phyloP scores from a whole-genome alignment of 2,797 vertebrate species.

The Anguilla marmorata region DNA sequence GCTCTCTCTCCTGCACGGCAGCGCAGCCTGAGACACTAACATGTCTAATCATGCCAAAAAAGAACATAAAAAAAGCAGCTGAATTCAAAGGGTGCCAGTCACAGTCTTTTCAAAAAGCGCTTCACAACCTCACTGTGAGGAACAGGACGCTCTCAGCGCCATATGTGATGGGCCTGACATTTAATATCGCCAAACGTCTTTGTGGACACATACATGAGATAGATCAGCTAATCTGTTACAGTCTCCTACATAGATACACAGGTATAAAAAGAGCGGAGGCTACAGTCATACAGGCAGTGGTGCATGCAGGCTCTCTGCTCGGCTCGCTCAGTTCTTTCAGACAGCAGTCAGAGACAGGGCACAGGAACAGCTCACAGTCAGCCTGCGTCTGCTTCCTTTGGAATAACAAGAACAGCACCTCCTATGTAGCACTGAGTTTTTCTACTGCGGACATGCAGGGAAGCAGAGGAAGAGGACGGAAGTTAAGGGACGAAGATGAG shows the following conservation, averaged over 20 bases:
- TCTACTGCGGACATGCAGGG: slow-evolving; percentile 44
- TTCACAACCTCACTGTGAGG: slow-evolving; percentile 21
- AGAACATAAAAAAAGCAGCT: slow-evolving; percentile 7
- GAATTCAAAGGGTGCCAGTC: neutral
- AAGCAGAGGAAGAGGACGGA: slow-evolving; percentile 46
- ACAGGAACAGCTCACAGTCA: slow-evolving; percentile 41
- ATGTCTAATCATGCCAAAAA: slow-evolving; percentile 1
- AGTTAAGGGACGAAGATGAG: slow-evolving; percentile 13
- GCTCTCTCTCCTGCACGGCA: slow-evolving; percentile 39
- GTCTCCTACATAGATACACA: neutral
- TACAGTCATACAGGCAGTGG: neutral
- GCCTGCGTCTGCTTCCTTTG: slow-evolving; percentile 42
- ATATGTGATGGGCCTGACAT: neutral
- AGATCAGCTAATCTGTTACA: neutral
- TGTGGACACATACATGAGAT: neutral
- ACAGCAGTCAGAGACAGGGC: neutral
- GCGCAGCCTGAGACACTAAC: neutral
- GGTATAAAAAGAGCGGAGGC: neutral
- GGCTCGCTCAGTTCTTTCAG: neutral
- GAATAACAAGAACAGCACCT: slow-evolving; percentile 48
- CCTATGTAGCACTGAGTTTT: slow-evolving; percentile 35
- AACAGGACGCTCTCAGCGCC: neutral
- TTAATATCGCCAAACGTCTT: neutral
- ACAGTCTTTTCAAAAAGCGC: slow-evolving; percentile 28
- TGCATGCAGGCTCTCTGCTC: neutral